These are phyloP conservation scores for Hypomesus transpacificus DNA, from an alignment of 2,113 vertebrate species.

Conservation along the genomic window DNA sequence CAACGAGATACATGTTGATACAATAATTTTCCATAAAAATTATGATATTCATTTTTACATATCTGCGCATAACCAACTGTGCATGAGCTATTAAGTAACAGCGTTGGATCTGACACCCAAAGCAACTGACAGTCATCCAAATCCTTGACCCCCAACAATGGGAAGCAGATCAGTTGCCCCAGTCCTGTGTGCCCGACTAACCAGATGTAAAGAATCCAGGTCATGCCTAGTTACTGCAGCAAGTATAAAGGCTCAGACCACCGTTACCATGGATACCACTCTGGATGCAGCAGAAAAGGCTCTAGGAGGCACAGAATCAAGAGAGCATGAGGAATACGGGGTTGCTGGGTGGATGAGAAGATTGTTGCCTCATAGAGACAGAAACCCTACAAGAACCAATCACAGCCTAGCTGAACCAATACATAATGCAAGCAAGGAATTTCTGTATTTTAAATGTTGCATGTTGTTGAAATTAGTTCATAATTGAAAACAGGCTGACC, in stretches of 20 bases:
- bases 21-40: too few species aligned
- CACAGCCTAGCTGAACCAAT: conserved; percentile 31
- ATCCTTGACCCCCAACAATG: conserved; percentile 24
- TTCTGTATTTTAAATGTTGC: conserved; percentile 52
- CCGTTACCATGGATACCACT: conserved; percentile 67
- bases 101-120: background rate
- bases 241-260: conserved; percentile 62
- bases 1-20: too few species aligned
- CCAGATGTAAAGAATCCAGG: conserved; percentile 67
- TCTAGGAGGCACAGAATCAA: conserved; percentile 65
- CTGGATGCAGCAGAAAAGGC: conserved; percentile 69
- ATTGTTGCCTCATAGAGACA: conserved; percentile 69
- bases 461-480: conserved; percentile 52
- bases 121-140: background rate
- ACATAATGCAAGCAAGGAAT: conserved; percentile 58
- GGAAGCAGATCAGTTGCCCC: conserved; percentile 59
- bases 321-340: conserved; percentile 62
- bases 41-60: too few species aligned
- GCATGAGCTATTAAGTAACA: too few species aligned
- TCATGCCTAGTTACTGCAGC: conserved; percentile 66
- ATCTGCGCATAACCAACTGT: too few species aligned
- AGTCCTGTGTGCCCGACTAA: conserved; percentile 36
- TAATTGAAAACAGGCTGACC: too few species aligned
- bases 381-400: conserved; percentile 60
- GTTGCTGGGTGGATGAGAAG: conserved; percentile 70